Evolutionary conservation across 2,888 invertebrate species (phyloP), one percentile per base, ranked within the genome.

Genomic region (Notodonta dromedarius): DNA sequence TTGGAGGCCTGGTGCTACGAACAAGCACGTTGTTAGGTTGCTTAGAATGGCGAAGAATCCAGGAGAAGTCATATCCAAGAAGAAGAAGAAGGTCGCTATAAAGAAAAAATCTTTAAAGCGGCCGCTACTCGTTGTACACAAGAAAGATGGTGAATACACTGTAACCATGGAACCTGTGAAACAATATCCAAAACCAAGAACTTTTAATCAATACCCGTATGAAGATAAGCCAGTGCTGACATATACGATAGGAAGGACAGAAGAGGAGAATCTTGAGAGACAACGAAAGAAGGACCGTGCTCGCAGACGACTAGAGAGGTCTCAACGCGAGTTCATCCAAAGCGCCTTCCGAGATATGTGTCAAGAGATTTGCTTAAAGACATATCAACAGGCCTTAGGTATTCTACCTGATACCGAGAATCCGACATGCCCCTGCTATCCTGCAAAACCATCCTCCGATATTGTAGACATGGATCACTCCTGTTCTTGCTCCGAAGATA

Each of bases 151-250:
- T 6, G 90, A 93, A 79, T 93, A 82, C 61, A 85, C 84, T 5
- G 85, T 94, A 13, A 91, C 90, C 13, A 88, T 94, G 89, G 93
- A 93, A 78, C 91, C 90, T 2, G 90, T 93, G 89, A 93, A 87
- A 77, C 64, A 77, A 8, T 91, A 84, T 65, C 5, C 71, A 7
- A 91, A 85, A 68, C 86, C 81, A 9, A 84, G 94, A 74, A 74
- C 85, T 54, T 63, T 86, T 6, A 90, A 90, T 65, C 91, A 93
- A 68, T 77, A 84, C 59, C 94, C 94, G 0, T 94, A 88, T 74
- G 92, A 93, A 77, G 92, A 93, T 53, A 92, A 90, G 69, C 87
- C 87, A 51, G 71, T 87, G 11, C 55, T 91, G 4, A 88, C 87
- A 3, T 93, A 88, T 62, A 90, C 86, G 4, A 84, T 93, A 66